phyloP scores from a whole-genome alignment of 2,797 vertebrate genomes.

The Emys orbicularis region DNA sequence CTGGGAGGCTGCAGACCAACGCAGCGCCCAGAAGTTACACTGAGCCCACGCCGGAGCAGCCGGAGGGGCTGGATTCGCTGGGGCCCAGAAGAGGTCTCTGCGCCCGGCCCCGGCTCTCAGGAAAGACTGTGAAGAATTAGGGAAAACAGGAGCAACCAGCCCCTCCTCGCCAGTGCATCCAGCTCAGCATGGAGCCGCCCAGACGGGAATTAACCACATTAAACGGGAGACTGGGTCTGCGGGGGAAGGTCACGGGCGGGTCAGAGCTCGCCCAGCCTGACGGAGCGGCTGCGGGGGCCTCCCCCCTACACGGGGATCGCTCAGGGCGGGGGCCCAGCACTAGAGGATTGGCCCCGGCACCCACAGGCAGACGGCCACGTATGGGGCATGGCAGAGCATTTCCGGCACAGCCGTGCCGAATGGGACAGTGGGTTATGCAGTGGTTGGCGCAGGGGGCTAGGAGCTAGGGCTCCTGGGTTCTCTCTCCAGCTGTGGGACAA shows the following conservation, averaged over 20 bases:
- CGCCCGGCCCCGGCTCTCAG: neutral
- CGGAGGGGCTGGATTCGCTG: neutral
- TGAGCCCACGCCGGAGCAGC: no score
- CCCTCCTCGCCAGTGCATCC: neutral
- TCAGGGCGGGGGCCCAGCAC: neutral
- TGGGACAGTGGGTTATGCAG: no score
- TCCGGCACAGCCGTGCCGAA: neutral
- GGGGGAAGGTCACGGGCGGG: neutral
- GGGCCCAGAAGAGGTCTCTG: neutral
- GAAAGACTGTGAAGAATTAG: neutral
- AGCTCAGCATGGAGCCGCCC: neutral
- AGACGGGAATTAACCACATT: neutral
- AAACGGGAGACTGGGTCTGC: neutral
- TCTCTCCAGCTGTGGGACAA: neutral
- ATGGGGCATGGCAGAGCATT: neutral
- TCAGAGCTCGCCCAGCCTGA: neutral
- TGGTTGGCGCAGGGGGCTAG: neutral
- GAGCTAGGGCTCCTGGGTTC: neutral
- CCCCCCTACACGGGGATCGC: no score
- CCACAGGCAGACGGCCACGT: neutral
- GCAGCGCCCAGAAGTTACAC: neutral
- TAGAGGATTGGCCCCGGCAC: no score
- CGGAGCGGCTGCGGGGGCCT: no score
- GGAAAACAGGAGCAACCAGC: neutral
- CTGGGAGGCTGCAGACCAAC: neutral